Evolutionary conservation across 2,113 vertebrate genomes (phyloP).

Genomic region (Egretta garzetta): DNA sequence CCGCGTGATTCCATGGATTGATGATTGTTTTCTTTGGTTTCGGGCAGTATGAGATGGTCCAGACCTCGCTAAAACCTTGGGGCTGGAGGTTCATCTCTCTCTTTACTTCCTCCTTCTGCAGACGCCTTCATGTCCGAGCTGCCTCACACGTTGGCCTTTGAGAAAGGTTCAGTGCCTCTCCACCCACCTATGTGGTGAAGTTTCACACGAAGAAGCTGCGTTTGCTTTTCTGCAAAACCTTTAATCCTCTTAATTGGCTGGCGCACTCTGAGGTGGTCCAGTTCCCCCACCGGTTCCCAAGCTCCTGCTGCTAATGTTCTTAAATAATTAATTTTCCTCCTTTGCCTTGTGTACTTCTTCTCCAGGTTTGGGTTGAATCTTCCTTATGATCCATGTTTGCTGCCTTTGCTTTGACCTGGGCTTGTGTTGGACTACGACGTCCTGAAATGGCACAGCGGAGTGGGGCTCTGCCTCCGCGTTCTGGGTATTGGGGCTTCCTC

Average conservation of each 20-base stretch:
- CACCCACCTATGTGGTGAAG: neutral
- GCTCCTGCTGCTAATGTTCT: neutral
- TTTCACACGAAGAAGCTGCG: neutral
- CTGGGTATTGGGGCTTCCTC: neutral
- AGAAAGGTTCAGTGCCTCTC: neutral
- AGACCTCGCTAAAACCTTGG: neutral
- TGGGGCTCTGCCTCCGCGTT: neutral
- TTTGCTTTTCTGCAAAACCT: neutral
- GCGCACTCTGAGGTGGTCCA: neutral
- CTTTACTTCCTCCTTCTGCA: neutral
- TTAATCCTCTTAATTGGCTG: slow-evolving; percentile 3
- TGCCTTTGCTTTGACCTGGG: neutral
- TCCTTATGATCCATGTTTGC: neutral
- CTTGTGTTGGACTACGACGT: neutral
- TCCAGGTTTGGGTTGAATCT: neutral
- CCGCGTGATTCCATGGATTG: neutral
- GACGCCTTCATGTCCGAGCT: neutral
- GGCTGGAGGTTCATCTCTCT: neutral
- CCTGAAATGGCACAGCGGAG: neutral
- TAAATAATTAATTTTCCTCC: neutral
- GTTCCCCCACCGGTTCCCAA: neutral
- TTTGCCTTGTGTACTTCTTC: neutral
- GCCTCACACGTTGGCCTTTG: neutral
- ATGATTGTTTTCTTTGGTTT: neutral
- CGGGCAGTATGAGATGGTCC: neutral